phyloP scores from a whole-genome alignment of 1,140 invertebrate genomes.

The Oreohelix idahoensis region DNA sequence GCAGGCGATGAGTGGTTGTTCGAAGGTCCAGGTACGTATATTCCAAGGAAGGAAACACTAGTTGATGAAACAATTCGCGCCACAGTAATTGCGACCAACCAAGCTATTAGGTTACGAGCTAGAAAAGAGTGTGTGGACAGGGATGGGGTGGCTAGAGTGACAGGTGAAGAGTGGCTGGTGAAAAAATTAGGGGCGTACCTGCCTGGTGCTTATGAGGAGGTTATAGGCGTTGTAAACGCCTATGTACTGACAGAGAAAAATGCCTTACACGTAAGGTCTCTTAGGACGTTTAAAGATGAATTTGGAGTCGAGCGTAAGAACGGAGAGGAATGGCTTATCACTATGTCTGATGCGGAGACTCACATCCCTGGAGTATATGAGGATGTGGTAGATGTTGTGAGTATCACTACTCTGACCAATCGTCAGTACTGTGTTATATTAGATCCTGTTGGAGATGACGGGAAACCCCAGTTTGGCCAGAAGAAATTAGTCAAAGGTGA shows the following conservation, averaged over 20 bases:
- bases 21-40: slow-evolving; percentile 74
- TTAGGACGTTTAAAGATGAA: slow-evolving; percentile 72
- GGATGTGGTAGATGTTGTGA: slow-evolving; percentile 66
- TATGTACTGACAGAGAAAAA: slow-evolving; percentile 72
- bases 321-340: slow-evolving; percentile 75
- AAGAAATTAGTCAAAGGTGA: slow-evolving; percentile 72
- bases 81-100: slow-evolving; percentile 70
- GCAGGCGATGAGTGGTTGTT: slow-evolving; percentile 74
- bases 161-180: slow-evolving; percentile 74
- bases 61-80: slow-evolving; percentile 68
- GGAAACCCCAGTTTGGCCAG: slow-evolving; percentile 72
- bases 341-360: slow-evolving; percentile 69
- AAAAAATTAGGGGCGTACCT: slow-evolving; percentile 72
- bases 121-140: slow-evolving; percentile 70
- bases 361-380: slow-evolving; percentile 75
- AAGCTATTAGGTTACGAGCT: slow-evolving; percentile 71
- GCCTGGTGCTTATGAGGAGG: slow-evolving; percentile 73
- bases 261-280: slow-evolving; percentile 71
- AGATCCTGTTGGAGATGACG: slow-evolving; percentile 70
- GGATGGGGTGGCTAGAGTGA: slow-evolving; percentile 67
- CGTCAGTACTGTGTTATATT: slow-evolving; percentile 73
- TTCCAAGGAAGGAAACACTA: slow-evolving; percentile 73
- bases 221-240: slow-evolving; percentile 71
- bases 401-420: slow-evolving; percentile 71
- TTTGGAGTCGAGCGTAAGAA: slow-evolving; percentile 70